Conservation (phyloP, 2,113 vertebrate genomes). For the Sakesphorus luctuosus region DNA sequence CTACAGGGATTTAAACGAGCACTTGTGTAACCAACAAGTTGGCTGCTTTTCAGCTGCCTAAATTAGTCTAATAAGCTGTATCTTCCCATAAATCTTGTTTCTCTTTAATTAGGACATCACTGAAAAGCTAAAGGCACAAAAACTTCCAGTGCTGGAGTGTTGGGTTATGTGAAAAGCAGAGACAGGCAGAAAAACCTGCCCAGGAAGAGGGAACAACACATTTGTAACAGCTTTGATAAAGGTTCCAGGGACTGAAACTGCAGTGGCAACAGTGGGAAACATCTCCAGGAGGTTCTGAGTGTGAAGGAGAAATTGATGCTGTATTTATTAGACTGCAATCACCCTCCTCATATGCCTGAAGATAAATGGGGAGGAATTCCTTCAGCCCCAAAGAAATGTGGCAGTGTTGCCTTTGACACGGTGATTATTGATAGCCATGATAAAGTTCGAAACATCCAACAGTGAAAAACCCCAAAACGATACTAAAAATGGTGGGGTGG, state of each 20-base stretch:
- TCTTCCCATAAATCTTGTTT: background rate
- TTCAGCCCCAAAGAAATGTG: background rate
- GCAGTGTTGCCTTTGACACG: background rate
- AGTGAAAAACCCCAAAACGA: conserved; percentile 39
- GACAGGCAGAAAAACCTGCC: background rate
- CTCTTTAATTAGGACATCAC: background rate
- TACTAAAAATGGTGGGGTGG: conserved; percentile 63
- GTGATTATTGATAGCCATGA: conserved; percentile 59
- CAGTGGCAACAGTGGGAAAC: conserved; percentile 11
- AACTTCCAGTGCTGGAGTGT: background rate
- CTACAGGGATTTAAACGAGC: background rate
- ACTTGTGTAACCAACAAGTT: background rate
- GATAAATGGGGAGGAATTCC: conserved; percentile 35
- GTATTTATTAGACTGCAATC: conserved; percentile 59
- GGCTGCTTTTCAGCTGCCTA: background rate
- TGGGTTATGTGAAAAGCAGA: background rate
- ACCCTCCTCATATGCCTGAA: conserved; percentile 18
- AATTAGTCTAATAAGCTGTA: background rate
- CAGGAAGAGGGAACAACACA: background rate
- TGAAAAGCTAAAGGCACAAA: background rate
- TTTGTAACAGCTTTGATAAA: background rate
- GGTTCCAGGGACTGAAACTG: background rate
- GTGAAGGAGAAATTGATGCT: conserved; percentile 38
- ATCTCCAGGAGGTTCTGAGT: background rate
- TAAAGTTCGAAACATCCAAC: conserved; percentile 70